A percentile compares a stretch with the other conserved stretches of the same genome.
Evolutionary conservation across 2,888 invertebrate genomes (phyloP).

Genomic region (Rhaphigaster nebulosa): DNA sequence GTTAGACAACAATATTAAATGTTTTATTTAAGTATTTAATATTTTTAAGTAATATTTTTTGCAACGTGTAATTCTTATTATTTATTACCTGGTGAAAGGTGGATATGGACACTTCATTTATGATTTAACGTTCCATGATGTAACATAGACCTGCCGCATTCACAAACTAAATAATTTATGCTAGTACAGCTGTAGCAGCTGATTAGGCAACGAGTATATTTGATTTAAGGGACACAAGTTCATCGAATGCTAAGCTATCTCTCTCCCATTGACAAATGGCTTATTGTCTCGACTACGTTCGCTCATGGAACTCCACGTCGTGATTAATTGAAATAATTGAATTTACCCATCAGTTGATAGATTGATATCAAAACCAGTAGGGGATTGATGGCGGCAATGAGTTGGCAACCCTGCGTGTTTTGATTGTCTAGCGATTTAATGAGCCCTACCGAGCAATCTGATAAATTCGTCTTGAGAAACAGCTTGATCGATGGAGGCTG

Average conservation of each 20-base stretch:
- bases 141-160: not conserved
- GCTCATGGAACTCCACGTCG: not conserved
- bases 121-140: not conserved
- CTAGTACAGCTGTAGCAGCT: not conserved
- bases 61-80: not conserved
- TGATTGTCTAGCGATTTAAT: constrained; percentile 10
- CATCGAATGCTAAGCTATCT: not conserved
- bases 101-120: not conserved
- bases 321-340: constrained; percentile 46
- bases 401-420: constrained; percentile 34
- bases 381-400: constrained; percentile 9
- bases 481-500: not conserved
- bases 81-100: not conserved
- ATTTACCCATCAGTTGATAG: constrained; percentile 15
- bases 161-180: not conserved
- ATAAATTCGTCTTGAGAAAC: not conserved
- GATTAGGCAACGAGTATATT: not conserved
- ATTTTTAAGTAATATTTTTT: not conserved
- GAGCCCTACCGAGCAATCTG: not conserved
- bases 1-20: no score
- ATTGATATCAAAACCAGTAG: constrained; percentile 18
- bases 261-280: constrained; percentile 5
- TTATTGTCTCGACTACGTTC: constrained; percentile 28
- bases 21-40: no score
- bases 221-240: constrained; percentile 4